A percentile compares a stretch with the other conserved stretches of the same genome.
phyloP scores from a whole-genome alignment of 2,888 invertebrate species.

The Apotomis capreana region DNA sequence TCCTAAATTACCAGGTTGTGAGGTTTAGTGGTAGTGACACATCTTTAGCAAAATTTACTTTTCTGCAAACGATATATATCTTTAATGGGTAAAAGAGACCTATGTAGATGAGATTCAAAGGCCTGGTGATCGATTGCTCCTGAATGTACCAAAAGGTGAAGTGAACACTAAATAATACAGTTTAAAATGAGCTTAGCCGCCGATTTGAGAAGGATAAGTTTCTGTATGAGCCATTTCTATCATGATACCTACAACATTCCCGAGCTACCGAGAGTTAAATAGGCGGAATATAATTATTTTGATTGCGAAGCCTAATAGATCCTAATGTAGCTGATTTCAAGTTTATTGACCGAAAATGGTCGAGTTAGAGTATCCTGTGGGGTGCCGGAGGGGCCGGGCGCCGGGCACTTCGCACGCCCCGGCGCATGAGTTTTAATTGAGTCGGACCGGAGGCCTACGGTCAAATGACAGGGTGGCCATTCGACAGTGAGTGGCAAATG shows the following conservation, averaged over 20 bases:
- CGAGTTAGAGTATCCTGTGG: constrained; percentile 73
- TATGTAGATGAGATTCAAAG: too few species aligned
- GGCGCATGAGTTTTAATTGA: constrained; percentile 80
- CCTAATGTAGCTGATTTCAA: constrained; percentile 37
- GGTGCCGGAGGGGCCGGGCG: constrained; percentile 56
- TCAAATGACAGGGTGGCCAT: constrained; percentile 67
- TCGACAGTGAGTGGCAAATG: background rate
- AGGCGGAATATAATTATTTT: constrained; percentile 1
- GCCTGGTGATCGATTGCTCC: too few species aligned
- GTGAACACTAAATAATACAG: too few species aligned
- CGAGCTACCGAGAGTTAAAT: background rate
- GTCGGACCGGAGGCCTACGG: constrained; percentile 70
- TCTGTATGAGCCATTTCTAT: background rate
- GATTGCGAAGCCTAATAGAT: constrained; percentile 25
- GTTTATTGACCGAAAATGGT: constrained; percentile 67
- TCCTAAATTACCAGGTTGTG: too few species aligned
- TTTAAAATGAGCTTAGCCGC: too few species aligned
- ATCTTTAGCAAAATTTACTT: too few species aligned
- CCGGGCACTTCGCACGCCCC: constrained; percentile 77
- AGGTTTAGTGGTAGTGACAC: too few species aligned
- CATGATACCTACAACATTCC: background rate
- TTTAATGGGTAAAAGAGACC: too few species aligned
- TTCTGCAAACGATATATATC: too few species aligned
- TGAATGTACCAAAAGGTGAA: too few species aligned
- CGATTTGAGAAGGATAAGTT: background rate